Percentiles rank a stretch among this genome's conserved stretches.
Evolutionary conservation across 2,113 vertebrate genomes (phyloP).

Genomic region (Neomonachus schauinslandi): DNA sequence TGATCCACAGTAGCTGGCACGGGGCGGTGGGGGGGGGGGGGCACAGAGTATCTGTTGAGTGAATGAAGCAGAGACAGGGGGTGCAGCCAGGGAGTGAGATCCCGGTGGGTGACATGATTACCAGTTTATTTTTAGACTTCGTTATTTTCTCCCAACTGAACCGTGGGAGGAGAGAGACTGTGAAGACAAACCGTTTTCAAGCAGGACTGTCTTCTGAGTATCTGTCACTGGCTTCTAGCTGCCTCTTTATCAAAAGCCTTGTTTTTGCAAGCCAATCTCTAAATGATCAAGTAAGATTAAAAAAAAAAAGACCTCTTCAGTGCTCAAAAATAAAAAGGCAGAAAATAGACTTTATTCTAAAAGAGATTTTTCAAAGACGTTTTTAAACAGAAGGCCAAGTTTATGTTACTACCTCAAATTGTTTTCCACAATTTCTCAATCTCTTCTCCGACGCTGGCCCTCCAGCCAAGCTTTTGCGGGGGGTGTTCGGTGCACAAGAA

Average conservation of each 20-base stretch:
- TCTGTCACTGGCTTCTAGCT: not conserved
- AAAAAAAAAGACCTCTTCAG: not conserved
- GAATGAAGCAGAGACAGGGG: not conserved
- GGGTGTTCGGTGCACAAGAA: not conserved
- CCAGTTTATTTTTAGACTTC: not conserved
- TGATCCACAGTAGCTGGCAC: not conserved
- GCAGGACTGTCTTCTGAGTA: not conserved
- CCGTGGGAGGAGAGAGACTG: not conserved
- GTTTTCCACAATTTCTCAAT: not conserved
- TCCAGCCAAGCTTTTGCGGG: not conserved
- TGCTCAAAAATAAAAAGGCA: constrained; percentile 47
- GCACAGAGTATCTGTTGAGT: not conserved
- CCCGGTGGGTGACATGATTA: rapidly evolving
- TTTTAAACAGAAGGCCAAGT: constrained; percentile 5
- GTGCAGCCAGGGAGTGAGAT: no score
- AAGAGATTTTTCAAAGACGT: constrained; percentile 2
- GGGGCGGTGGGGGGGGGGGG: rapidly evolving
- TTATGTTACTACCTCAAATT: not conserved
- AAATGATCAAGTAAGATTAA: constrained; percentile 6
- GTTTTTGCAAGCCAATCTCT: not conserved
- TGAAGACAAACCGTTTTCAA: not conserved
- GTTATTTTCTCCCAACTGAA: not conserved
- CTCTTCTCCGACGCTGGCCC: not conserved
- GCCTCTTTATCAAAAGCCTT: not conserved
- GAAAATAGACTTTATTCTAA: constrained; percentile 73